These are phyloP conservation scores for Lapara coniferarum DNA, from an alignment of 2,888 invertebrate species.

Conservation along the genomic window DNA sequence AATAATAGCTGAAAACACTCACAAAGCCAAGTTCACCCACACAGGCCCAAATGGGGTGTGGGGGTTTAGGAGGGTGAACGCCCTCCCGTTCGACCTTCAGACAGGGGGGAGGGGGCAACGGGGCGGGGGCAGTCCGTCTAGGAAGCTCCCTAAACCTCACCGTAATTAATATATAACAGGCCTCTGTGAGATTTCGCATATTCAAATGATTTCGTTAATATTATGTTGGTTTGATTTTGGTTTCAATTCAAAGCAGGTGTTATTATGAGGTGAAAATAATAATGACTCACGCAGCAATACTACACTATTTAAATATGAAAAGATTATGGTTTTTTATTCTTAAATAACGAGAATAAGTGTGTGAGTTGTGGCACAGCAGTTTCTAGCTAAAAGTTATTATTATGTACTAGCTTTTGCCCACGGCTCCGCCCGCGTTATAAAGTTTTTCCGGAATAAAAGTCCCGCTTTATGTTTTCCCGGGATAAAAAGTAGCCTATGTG, in stretches of 20 bases:
- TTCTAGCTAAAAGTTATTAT: too few species aligned
- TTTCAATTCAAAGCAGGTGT: neutral
- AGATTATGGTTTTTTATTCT: too few species aligned
- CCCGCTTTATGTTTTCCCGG: too few species aligned
- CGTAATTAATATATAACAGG: constrained; percentile 30
- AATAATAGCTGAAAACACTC: constrained; percentile 40
- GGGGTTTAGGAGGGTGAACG: constrained; percentile 64
- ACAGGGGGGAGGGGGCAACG: constrained; percentile 56
- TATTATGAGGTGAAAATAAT: too few species aligned
- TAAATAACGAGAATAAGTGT: too few species aligned
- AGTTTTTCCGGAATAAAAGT: too few species aligned
- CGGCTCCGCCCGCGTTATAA: too few species aligned
- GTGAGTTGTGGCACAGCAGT: too few species aligned
- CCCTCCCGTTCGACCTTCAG: constrained; percentile 75
- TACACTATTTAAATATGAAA: too few species aligned
- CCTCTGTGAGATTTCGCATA: constrained; percentile 22
- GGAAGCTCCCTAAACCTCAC: constrained; percentile 55
- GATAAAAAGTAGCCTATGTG: too few species aligned
- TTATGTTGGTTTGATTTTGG: constrained; percentile 12
- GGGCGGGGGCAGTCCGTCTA: constrained; percentile 54
- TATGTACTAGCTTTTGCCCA: too few species aligned
- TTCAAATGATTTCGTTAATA: constrained; percentile 22
- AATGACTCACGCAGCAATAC: too few species aligned
- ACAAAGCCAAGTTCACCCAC: constrained; percentile 26
- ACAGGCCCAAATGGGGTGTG: constrained; percentile 25